These are phyloP conservation scores for Slavum lentiscoides DNA, from an alignment of 2,888 invertebrate genomes.

Conservation along the genomic window DNA sequence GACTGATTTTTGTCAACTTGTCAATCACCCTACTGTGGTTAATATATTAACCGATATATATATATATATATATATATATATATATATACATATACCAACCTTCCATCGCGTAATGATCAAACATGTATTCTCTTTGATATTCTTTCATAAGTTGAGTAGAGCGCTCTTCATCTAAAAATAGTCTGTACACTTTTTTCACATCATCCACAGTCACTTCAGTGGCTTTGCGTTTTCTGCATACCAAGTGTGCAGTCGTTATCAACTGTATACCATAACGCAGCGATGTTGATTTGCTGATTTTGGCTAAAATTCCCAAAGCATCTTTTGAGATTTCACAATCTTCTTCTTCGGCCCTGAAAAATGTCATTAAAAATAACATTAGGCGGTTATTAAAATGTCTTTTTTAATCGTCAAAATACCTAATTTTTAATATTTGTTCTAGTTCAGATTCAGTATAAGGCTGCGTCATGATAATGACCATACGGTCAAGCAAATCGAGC, in stretches of 20 bases:
- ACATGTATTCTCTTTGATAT: slow-evolving; percentile 95
- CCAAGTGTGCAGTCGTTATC: slow-evolving; percentile 93
- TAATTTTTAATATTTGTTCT: slow-evolving; percentile 86
- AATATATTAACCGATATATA: neutral
- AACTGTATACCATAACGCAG: slow-evolving; percentile 96
- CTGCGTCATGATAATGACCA: slow-evolving; percentile 90
- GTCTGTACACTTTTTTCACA: slow-evolving; percentile 89
- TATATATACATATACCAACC: slow-evolving; percentile 12
- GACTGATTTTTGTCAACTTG: neutral
- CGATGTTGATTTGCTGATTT: slow-evolving; percentile 91
- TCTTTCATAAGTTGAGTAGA: slow-evolving; percentile 93
- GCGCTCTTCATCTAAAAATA: slow-evolving; percentile 92
- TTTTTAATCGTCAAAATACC: slow-evolving; percentile 60
- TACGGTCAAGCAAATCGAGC: slow-evolving; percentile 90
- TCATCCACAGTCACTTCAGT: slow-evolving; percentile 75
- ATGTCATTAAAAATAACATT: neutral
- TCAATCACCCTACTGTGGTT: neutral
- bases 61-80: no score
- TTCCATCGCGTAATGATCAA: slow-evolving; percentile 62
- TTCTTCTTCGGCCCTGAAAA: slow-evolving; percentile 87
- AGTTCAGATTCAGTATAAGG: slow-evolving; percentile 88
- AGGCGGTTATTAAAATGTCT: neutral
- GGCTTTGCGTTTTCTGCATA: slow-evolving; percentile 86
- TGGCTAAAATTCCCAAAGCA: slow-evolving; percentile 86
- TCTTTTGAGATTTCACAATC: slow-evolving; percentile 93